A percentile compares a stretch with the other conserved stretches of the same genome.
phyloP scores from a whole-genome alignment of 2,113 vertebrate genomes.

The Clinocottus analis region DNA sequence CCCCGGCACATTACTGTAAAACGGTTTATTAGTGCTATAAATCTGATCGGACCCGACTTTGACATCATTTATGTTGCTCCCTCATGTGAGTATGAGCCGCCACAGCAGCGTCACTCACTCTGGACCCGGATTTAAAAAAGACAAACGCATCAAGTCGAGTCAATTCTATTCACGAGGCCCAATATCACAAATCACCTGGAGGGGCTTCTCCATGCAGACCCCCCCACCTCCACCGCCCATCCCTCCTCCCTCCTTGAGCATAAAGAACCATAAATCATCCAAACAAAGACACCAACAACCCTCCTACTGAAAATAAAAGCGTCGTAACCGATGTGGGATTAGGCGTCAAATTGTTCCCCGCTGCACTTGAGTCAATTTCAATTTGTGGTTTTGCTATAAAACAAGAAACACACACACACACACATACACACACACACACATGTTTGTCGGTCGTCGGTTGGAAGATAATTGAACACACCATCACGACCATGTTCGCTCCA shows the following conservation, averaged over 20 bases:
- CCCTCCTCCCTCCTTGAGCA: neutral
- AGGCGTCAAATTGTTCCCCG: neutral
- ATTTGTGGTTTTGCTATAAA: neutral
- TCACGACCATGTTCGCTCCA: slow-evolving; percentile 1
- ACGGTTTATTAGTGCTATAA: neutral
- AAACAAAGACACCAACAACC: neutral
- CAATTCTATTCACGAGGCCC: neutral
- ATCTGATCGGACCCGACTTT: neutral
- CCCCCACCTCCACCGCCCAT: too few species aligned
- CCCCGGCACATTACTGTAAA: neutral
- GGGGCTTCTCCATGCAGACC: neutral
- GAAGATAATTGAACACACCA: slow-evolving; percentile 24
- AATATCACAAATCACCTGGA: neutral
- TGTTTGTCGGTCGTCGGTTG: slow-evolving; percentile 1
- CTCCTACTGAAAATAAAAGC: neutral
- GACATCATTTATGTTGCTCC: slow-evolving; percentile 8
- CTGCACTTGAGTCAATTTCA: too few species aligned
- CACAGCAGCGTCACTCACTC: neutral
- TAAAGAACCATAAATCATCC: neutral
- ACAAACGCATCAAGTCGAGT: neutral
- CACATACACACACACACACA: too few species aligned
- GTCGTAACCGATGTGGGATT: neutral
- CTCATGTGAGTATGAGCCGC: neutral
- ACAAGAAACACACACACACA: neutral
- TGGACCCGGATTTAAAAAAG: neutral